Evolutionary conservation across 1,140 invertebrate genomes (phyloP), one percentile per base, ranked within the genome.

Genomic region (Hylaeus volcanicus): DNA sequence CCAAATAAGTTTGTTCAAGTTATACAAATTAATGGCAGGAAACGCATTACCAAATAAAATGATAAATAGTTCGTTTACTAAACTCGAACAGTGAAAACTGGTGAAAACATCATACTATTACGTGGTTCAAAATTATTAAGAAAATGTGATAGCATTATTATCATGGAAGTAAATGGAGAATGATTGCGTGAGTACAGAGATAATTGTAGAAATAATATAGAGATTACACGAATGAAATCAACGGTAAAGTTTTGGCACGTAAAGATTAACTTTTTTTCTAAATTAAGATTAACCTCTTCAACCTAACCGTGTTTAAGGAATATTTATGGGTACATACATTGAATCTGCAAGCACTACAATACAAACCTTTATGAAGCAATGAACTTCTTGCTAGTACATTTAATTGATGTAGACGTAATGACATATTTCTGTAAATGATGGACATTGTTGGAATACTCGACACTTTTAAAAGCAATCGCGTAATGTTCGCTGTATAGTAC

Each of bases 341-440:
- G 37, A n/a, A 51, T 14, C 5, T 26, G 2, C 6, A n/a, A 6
- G 3, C 2, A 14, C 3, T 45, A n/a, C 4, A 37, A 55, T 55
- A 78, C 76, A 26, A 78, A 78, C 76, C 76, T 78, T 51, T 55
- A 71, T n/a, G 68, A 63, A 72, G 45, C 26, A 78, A 55, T 14
- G 51, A 26, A 72, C 64, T 78, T 37, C 15, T 64, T 12, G 68
- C 37, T 12, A 78, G 12, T 53, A 43, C 41, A 1, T 15, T 70
- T 63, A 72, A 64, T 53, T 43, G n/a, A 53, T 60, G 76, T 6
- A 78, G 15, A 71, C 11, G 37, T 9, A 56, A 15, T 26, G 68
- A 64, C n/a, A 78, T 26, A 45, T 72, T 78, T 55, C 68, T 78
- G 9, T 37, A 78, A 64, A 78, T 37, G 37, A 48, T 55, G 55